A percentile compares a stretch with the other conserved stretches of the same genome.
phyloP scores from a whole-genome alignment of 2,797 vertebrate genomes.

The Salmo trutta region DNA sequence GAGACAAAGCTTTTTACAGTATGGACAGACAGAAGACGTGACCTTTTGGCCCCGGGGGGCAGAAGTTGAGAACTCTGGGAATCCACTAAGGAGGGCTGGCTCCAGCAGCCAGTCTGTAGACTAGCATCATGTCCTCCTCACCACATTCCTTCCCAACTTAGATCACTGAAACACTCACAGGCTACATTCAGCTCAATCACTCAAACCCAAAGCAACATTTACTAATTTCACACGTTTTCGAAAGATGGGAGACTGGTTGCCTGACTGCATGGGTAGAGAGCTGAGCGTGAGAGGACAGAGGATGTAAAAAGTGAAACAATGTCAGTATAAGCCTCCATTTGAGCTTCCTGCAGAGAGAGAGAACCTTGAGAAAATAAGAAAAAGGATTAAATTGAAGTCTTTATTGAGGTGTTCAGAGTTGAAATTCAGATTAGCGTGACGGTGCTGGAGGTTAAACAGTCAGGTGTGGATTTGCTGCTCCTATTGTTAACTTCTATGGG shows the following conservation, averaged over 20 bases:
- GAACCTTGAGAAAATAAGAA: neutral
- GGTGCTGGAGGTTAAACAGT: constrained; percentile 57
- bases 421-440: constrained; percentile 57
- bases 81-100: constrained; percentile 59
- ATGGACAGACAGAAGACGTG: constrained; percentile 60
- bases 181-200: constrained; percentile 36
- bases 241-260: neutral
- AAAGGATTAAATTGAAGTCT: constrained; percentile 42
- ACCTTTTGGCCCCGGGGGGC: constrained; percentile 58
- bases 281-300: neutral
- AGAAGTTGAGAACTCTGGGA: constrained; percentile 70
- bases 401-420: constrained; percentile 57
- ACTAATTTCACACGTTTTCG: neutral
- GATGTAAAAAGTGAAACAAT: constrained; percentile 35
- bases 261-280: neutral
- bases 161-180: constrained; percentile 57
- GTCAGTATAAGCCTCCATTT: constrained; percentile 32
- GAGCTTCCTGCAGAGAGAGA: neutral
- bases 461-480: constrained; percentile 55
- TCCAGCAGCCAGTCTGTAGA: constrained; percentile 68
- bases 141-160: constrained; percentile 76
- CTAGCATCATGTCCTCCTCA: constrained; percentile 59
- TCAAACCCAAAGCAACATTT: constrained; percentile 39
- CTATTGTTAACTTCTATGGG: too few species aligned
- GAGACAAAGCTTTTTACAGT: constrained; percentile 75